Conservation (phyloP, 2,888 invertebrate genomes). For the Troides helena region DNA sequence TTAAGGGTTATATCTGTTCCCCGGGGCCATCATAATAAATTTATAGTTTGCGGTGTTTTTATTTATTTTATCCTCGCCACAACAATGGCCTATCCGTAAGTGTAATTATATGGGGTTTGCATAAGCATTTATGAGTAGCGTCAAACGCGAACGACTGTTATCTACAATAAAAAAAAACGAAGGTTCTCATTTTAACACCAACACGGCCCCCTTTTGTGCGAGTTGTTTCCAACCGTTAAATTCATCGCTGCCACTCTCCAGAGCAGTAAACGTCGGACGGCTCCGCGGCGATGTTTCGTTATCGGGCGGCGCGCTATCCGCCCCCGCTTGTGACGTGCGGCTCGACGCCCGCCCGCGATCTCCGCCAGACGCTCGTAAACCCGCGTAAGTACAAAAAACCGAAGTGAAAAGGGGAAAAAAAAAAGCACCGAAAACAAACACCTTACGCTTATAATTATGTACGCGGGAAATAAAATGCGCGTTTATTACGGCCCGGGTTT, state of each 20-base stretch:
- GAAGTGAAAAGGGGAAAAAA: conserved; percentile 41
- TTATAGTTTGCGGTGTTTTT: conserved; percentile 32
- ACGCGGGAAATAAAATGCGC: conserved; percentile 64
- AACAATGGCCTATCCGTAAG: conserved; percentile 50
- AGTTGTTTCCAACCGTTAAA: conserved; percentile 42
- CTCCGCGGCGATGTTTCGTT: conserved; percentile 35
- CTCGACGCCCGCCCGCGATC: conserved; percentile 30
- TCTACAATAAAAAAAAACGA: conserved; percentile 45
- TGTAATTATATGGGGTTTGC: conserved; percentile 49
- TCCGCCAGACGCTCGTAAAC: conserved; percentile 52
- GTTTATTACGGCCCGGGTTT: conserved; percentile 64
- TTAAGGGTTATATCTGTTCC: not conserved
- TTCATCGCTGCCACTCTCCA: conserved; percentile 43
- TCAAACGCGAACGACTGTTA: conserved; percentile 48
- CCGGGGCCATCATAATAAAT: conserved; percentile 20
- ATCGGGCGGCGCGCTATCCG: conserved; percentile 28
- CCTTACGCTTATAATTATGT: conserved; percentile 61
- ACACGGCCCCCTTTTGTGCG: conserved; percentile 40
- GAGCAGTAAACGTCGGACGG: conserved; percentile 43
- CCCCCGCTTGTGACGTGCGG: conserved; percentile 22
- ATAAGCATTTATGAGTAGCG: conserved; percentile 44
- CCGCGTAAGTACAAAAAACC: conserved; percentile 33
- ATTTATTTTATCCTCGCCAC: conserved; percentile 44
- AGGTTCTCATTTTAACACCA: conserved; percentile 51
- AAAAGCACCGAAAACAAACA: conserved; percentile 53